phyloP scores from a whole-genome alignment of 1,140 invertebrate species.

The Drosophila nigromelanica region DNA sequence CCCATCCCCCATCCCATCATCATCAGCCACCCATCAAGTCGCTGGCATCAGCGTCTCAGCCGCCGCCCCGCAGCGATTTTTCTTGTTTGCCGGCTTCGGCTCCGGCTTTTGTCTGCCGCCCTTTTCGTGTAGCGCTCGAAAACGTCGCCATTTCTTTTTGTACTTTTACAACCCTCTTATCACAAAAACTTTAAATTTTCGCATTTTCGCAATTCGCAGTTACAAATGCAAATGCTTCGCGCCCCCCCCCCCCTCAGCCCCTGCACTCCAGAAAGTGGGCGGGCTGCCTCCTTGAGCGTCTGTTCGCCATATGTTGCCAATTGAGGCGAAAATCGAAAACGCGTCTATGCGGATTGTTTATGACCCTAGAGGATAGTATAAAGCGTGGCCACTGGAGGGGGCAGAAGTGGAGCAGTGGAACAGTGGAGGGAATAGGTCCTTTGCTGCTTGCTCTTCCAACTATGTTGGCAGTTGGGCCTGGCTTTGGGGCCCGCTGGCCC shows the following conservation, averaged over 20 bases:
- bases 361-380: constrained; percentile 55
- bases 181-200: constrained; percentile 78
- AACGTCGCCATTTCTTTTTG: constrained; percentile 75
- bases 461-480: neutral
- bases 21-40: constrained; percentile 12
- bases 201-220: constrained; percentile 77
- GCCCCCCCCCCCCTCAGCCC: constrained; percentile 34
- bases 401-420: neutral
- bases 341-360: constrained; percentile 77
- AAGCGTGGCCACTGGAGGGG: neutral
- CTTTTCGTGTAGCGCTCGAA: constrained; percentile 63
- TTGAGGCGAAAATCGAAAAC: constrained; percentile 81
- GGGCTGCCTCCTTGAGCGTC: constrained; percentile 37
- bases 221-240: constrained; percentile 73
- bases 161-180: constrained; percentile 80
- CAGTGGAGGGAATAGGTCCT: constrained; percentile 19
- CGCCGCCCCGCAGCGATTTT: constrained; percentile 71
- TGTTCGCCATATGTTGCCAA: constrained; percentile 77
- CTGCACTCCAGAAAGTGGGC: constrained; percentile 4
- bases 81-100: constrained; percentile 71
- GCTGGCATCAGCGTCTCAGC: constrained; percentile 11
- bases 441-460: neutral
- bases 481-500: constrained; percentile 40
- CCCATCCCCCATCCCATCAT: constrained; percentile 17
- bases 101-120: constrained; percentile 78